phyloP scores from a whole-genome alignment of 2,888 invertebrate genomes.

The Geophilus truncorum region DNA sequence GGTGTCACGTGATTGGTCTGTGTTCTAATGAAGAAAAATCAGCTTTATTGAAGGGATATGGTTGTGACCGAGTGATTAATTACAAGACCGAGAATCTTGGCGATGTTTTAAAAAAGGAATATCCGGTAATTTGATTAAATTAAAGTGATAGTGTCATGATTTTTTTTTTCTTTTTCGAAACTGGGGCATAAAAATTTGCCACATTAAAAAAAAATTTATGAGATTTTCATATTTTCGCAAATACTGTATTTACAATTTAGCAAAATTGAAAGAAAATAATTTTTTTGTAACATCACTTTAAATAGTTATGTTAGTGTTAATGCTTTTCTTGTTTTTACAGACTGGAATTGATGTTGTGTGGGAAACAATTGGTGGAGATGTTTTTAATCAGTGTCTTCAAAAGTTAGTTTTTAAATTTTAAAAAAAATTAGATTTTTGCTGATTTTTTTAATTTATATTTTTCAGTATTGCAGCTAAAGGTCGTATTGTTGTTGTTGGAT shows the following conservation, averaged over 20 bases:
- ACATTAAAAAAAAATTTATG: too few relatives aligned
- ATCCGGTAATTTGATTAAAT: conserved; percentile 41
- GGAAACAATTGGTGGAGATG: conserved; percentile 46
- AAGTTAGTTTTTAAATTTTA: neutral
- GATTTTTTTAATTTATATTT: neutral
- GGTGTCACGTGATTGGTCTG: conserved; percentile 47
- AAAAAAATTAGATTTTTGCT: neutral
- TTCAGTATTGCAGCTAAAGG: neutral
- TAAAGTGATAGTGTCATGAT: too few relatives aligned
- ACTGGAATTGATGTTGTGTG: conserved; percentile 47
- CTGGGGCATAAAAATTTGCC: too few relatives aligned
- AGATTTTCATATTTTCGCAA: too few relatives aligned
- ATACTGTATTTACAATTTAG: too few relatives aligned
- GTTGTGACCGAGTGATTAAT: conserved; percentile 46
- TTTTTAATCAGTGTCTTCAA: conserved; percentile 39
- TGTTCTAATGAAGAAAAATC: conserved; percentile 46
- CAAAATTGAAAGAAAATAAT: too few relatives aligned
- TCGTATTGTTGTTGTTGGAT: neutral
- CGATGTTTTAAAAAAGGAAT: conserved; percentile 44
- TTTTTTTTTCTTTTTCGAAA: too few relatives aligned
- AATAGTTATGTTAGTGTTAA: too few relatives aligned
- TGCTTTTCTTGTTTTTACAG: conserved; percentile 39
- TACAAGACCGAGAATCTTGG: conserved; percentile 46
- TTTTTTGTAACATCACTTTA: too few relatives aligned
- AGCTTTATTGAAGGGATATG: conserved; percentile 43